Percentiles rank a stretch among this genome's conserved stretches.
These are phyloP conservation scores for Apteryx mantelli DNA, from an alignment of 2,113 vertebrate species.

Conservation along the genomic window DNA sequence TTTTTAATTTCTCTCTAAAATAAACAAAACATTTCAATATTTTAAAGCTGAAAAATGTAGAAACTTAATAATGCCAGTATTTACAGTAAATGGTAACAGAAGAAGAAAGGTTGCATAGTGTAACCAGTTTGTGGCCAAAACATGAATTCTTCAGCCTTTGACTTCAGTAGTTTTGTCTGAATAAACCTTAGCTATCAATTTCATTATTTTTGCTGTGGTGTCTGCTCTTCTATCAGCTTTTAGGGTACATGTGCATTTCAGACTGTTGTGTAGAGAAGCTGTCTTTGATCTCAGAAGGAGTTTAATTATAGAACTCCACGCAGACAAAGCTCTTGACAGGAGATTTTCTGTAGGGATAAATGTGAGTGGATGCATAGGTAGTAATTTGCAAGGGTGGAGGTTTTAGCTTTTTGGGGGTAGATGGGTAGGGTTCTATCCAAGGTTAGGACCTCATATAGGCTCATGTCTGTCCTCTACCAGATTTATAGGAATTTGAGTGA, in stretches of 20 bases:
- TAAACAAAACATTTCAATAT: neutral
- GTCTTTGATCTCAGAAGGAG: neutral
- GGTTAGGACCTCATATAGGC: neutral
- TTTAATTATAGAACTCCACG: neutral
- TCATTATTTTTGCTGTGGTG: neutral
- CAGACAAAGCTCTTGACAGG: neutral
- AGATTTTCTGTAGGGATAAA: neutral
- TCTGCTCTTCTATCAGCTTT: neutral
- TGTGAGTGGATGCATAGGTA: neutral
- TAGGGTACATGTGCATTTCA: neutral
- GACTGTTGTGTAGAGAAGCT: neutral
- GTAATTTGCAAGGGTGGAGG: neutral
- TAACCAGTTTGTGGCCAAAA: neutral
- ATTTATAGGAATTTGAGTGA: neutral
- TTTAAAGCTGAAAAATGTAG: neutral
- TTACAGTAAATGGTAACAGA: neutral
- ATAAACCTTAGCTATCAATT: neutral
- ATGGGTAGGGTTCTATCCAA: neutral
- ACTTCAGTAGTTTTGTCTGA: neutral
- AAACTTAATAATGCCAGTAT: neutral
- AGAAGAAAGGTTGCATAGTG: neutral
- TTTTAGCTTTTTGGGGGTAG: neutral
- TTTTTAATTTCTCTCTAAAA: neutral
- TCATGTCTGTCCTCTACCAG: neutral
- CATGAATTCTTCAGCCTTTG: neutral